Conservation (phyloP, 2,797 vertebrate species). For the Ctenopoma multispine region DNA sequence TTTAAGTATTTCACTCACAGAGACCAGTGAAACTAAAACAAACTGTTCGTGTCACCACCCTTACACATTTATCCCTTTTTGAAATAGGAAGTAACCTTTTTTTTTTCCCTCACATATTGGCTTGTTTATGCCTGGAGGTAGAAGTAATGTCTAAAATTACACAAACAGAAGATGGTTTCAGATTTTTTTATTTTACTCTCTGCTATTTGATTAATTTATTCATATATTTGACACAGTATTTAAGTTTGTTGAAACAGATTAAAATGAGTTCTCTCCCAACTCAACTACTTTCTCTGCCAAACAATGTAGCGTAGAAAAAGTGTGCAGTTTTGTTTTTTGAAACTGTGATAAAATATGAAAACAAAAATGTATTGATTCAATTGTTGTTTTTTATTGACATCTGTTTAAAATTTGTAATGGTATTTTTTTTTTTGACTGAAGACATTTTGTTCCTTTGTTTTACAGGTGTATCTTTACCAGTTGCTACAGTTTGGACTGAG, state of each 20-base stretch:
- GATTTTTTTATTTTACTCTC: too few species aligned
- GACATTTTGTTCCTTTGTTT: neutral
- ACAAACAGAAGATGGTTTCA: too few species aligned
- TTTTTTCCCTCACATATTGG: too few species aligned
- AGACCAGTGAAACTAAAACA: neutral
- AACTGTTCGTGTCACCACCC: neutral
- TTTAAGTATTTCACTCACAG: neutral
- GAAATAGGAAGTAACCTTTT: too few species aligned
- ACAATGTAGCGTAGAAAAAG: neutral
- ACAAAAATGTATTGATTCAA: fast-evolving
- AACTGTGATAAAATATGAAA: neutral
- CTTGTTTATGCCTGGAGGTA: too few species aligned
- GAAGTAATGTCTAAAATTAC: too few species aligned
- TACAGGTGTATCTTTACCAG: conserved; percentile 6
- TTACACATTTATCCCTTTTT: neutral
- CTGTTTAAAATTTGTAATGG: neutral
- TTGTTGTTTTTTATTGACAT: neutral
- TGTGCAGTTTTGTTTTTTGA: neutral
- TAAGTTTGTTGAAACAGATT: neutral
- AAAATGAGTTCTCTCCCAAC: neutral
- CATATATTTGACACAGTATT: too few species aligned
- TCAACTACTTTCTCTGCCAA: neutral
- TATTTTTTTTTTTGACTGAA: neutral
- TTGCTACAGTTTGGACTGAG: conserved; percentile 33
- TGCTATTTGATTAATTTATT: too few species aligned